These are phyloP conservation scores for Gambusia affinis DNA, from an alignment of 2,113 vertebrate genomes.

Conservation along the genomic window DNA sequence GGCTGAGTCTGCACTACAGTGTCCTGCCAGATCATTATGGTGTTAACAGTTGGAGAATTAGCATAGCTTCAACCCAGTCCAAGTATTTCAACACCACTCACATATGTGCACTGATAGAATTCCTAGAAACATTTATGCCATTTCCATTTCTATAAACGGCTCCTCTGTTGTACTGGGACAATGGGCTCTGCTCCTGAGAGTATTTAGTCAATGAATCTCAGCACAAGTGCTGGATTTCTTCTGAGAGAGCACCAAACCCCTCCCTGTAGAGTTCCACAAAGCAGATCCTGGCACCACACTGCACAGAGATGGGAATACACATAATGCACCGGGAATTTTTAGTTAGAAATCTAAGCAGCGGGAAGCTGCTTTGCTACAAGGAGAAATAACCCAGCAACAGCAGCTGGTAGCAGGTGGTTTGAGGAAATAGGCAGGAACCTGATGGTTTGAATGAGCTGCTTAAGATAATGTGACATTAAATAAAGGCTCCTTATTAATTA, in stretches of 20 bases:
- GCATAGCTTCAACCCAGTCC: neutral
- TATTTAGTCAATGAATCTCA: constrained; percentile 9
- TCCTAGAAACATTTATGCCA: neutral
- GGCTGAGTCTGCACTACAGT: neutral
- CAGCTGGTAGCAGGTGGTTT: constrained; percentile 16
- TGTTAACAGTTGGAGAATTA: constrained; percentile 4
- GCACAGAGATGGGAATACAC: constrained; percentile 7
- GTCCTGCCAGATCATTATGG: neutral
- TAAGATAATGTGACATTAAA: neutral
- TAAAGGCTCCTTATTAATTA: neutral
- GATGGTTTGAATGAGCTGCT: neutral
- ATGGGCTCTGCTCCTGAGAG: constrained; percentile 1
- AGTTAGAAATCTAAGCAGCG: neutral
- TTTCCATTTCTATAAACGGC: neutral
- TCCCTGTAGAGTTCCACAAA: constrained; percentile 9
- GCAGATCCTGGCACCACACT: neutral
- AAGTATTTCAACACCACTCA: constrained; percentile 4
- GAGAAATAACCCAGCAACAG: constrained; percentile 12
- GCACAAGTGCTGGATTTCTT: constrained; percentile 23
- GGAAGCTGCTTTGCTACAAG: neutral
- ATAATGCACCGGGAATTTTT: neutral
- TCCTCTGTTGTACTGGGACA: constrained; percentile 3
- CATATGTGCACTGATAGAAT: neutral
- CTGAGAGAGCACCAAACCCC: neutral
- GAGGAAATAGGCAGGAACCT: neutral